Evolutionary conservation across 2,113 vertebrate genomes (phyloP), one percentile per base, ranked within the genome.

Genomic region (Chelonoidis abingdonii): DNA sequence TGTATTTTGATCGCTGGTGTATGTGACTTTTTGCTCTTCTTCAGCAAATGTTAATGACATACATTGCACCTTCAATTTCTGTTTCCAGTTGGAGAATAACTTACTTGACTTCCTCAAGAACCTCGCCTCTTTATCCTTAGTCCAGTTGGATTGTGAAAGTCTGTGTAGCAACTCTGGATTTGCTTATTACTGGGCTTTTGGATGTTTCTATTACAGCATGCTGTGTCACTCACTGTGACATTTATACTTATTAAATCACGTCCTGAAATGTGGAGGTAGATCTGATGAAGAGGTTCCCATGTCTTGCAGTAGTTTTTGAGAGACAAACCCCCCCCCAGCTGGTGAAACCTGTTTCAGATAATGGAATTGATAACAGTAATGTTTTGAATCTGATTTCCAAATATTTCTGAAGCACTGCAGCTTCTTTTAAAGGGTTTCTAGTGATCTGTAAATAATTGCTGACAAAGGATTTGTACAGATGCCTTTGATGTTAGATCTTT

Each of bases 271-370:
- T 47, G 75, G 12, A 78, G 25, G 3, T 44, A 78, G 25, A 47
- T 78, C 24, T 38, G n/a, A 72, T 72, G 22, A 62, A 72, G 78
- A 81, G 27, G 27, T 88, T 96, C 90, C 89, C 79, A 92, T 97
- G 96, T 89, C 69, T 89, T 90, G 84, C 83, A 72, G 78, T 95
- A 93, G 83, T 95, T 76, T 81, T 94, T 56, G 86, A 47, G 27
- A 62, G 80, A 41, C 75, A 16, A 0, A 0, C 91, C 52, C 62
- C 41, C 7, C 3, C 6, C 3, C 5, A 7, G 21, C n/a, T 69
- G 81, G 21, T 88, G 86, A 84, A 94, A 41, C 31, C 44, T 89
- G 11, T 16, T 81, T 84, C 69, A 69, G 75, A 6, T 11, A 5
- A 6, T 57, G 59, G 90, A 80, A 93, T 57, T 12, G 24, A 62